Evolutionary conservation across 2,888 invertebrate species (phyloP).

Genomic region (Rhamnusium bicolor): DNA sequence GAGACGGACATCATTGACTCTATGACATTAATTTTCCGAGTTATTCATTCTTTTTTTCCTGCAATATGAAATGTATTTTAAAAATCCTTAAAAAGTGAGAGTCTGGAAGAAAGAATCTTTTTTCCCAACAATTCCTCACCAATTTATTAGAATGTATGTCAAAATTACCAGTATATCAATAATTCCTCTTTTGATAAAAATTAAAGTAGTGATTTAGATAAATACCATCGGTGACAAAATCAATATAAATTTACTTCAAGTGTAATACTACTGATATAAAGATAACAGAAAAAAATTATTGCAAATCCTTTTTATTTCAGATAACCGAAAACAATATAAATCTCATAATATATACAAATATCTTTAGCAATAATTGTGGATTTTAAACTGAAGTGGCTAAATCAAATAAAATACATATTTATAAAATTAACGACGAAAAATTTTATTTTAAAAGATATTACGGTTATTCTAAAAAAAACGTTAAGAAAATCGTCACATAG

Average conservation of each 20-base stretch:
- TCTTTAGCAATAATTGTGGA: not conserved
- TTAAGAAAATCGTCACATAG: too few species aligned
- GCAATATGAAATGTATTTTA: too few species aligned
- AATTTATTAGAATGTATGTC: too few species aligned
- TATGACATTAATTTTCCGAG: too few species aligned
- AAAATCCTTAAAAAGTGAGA: too few species aligned
- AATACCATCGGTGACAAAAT: slow-evolving; percentile 7
- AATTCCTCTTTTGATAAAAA: slow-evolving; percentile 14
- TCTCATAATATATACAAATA: not conserved
- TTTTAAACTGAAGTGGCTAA: slow-evolving; percentile 7
- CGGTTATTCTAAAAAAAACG: too few species aligned
- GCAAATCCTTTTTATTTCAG: slow-evolving; percentile 9
- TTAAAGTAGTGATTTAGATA: slow-evolving; percentile 12
- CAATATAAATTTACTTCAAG: slow-evolving; percentile 16
- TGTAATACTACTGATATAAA: slow-evolving; percentile 9
- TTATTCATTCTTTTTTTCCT: too few species aligned
- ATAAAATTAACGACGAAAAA: not conserved
- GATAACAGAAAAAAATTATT: slow-evolving; percentile 10
- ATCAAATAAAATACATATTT: not conserved
- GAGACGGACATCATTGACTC: too few species aligned
- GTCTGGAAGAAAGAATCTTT: too few species aligned
- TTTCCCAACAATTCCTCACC: too few species aligned
- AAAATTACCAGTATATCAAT: too few species aligned
- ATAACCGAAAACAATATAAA: slow-evolving; percentile 13
- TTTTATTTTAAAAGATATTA: too few species aligned